Conservation (phyloP, 2,113 vertebrate species). For the Perccottus glenii region DNA sequence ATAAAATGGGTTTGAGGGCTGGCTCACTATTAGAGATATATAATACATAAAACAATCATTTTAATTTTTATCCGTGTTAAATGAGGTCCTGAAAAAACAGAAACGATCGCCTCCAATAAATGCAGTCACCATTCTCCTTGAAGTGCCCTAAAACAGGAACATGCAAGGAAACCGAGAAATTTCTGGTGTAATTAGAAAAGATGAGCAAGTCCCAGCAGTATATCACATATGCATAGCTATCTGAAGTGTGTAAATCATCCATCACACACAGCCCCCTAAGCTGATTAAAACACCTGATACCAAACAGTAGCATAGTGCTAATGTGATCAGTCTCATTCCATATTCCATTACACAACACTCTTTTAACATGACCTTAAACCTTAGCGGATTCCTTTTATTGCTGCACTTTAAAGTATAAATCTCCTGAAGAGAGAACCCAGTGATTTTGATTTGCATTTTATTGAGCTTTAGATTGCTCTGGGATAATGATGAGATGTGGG, state of each 20-base stretch:
- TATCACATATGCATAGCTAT: constrained; percentile 31
- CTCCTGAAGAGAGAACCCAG: constrained; percentile 42
- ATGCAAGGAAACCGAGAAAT: constrained; percentile 11
- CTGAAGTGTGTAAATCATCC: constrained; percentile 44
- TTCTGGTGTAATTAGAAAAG: constrained; percentile 36
- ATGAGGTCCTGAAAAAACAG: constrained; percentile 7
- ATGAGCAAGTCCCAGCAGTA: constrained; percentile 22
- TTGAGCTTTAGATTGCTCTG: constrained; percentile 48
- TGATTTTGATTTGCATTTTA: constrained; percentile 68
- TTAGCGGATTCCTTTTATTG: constrained; percentile 50
- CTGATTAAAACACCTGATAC: constrained; percentile 62
- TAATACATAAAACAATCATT: constrained; percentile 13
- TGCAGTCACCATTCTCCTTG: constrained; percentile 9
- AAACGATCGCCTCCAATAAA: constrained; percentile 20
- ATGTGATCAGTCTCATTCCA: constrained; percentile 61
- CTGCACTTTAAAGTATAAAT: constrained; percentile 67
- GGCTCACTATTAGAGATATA: constrained; percentile 18
- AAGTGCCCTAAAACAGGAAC: constrained; percentile 10
- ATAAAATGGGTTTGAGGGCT: constrained; percentile 27
- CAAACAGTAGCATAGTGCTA: constrained; percentile 32
- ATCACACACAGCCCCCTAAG: constrained; percentile 27
- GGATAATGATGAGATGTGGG: constrained; percentile 60
- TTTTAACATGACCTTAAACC: constrained; percentile 63
- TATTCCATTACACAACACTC: constrained; percentile 62
- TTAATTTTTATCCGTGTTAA: constrained; percentile 16